These are phyloP conservation scores for Solenodon paradoxus DNA, from an alignment of 2,113 vertebrate species.

Conservation along the genomic window DNA sequence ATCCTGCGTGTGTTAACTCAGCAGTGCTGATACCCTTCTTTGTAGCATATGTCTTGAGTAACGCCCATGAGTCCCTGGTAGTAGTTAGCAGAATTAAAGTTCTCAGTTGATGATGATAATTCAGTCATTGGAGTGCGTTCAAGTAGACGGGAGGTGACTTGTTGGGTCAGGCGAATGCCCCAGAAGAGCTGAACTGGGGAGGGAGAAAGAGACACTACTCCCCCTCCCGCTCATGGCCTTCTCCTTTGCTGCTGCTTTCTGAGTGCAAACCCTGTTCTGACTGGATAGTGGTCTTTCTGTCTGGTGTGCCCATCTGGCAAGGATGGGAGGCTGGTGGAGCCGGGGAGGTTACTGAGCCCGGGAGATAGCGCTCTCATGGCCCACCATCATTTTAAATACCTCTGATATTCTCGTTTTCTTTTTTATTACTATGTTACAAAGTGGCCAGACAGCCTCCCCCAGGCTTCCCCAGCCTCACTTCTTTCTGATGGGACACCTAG, in stretches of 20 bases:
- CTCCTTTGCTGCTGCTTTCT: neutral
- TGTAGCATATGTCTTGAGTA: conserved; percentile 4
- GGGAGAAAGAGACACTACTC: neutral
- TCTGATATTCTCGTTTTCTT: neutral
- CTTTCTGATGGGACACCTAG: neutral
- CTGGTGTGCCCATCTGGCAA: neutral
- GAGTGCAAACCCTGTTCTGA: neutral
- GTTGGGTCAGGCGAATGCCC: neutral
- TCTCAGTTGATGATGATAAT: conserved; percentile 1
- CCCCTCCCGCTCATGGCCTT: neutral
- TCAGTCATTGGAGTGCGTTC: neutral
- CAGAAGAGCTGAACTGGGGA: neutral
- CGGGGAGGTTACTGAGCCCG: neutral
- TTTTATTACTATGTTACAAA: neutral
- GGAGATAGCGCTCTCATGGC: neutral
- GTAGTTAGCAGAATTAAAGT: conserved; percentile 12
- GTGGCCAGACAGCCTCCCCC: too few species aligned
- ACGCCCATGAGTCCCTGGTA: neutral
- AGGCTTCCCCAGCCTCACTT: too few species aligned
- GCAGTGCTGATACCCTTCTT: neutral
- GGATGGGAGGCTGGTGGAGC: neutral
- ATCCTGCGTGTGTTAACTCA: neutral
- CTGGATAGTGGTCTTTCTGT: neutral
- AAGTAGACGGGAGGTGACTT: neutral
- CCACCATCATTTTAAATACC: neutral